phyloP scores from a whole-genome alignment of 2,888 invertebrate species.

The Tipula lateralis region DNA sequence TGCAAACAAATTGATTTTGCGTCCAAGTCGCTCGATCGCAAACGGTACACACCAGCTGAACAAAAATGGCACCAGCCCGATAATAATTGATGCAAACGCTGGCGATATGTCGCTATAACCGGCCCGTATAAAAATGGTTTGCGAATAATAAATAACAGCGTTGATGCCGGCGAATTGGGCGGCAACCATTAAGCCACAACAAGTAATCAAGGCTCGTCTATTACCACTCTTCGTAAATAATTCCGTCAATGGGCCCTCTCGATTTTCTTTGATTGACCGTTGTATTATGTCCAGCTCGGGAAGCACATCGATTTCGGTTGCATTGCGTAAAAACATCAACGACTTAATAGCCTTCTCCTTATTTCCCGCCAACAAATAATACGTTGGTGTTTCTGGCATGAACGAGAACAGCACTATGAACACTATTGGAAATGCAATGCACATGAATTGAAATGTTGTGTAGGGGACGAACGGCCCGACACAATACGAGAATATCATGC shows the following conservation, averaged over 20 bases:
- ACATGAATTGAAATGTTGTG: not conserved
- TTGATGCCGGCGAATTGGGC: not conserved
- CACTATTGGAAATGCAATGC: not conserved
- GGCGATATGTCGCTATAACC: not conserved
- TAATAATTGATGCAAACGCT: not conserved
- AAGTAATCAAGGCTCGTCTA: not conserved
- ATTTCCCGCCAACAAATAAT: not conserved
- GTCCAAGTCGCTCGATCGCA: not conserved
- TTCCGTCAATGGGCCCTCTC: not conserved
- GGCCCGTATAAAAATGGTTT: not conserved
- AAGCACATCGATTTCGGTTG: not conserved
- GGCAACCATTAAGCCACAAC: not conserved
- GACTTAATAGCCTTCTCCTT: not conserved
- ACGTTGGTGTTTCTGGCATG: not conserved
- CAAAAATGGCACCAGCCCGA: not conserved
- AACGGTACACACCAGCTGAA: not conserved
- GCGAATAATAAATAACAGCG: not conserved
- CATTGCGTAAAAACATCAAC: not conserved
- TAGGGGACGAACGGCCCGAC: constrained; percentile 53
- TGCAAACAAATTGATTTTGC: not conserved
- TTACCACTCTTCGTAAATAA: not conserved
- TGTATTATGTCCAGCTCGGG: not conserved
- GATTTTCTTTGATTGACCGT: not conserved
- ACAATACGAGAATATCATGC: constrained; percentile 48
- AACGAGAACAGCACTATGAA: not conserved